phyloP scores from a whole-genome alignment of 2,113 vertebrate genomes.

The Hemichromis elongatus region DNA sequence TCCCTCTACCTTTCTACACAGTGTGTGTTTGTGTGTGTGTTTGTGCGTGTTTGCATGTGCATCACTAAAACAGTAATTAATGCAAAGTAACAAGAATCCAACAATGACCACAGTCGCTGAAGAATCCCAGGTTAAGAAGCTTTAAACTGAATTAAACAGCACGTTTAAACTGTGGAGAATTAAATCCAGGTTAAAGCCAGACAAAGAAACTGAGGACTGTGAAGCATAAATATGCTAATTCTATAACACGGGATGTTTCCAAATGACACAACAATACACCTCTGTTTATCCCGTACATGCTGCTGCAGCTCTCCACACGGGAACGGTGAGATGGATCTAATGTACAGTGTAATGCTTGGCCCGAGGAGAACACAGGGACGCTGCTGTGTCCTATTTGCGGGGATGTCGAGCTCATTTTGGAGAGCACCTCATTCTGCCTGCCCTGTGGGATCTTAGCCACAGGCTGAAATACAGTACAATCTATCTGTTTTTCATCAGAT shows the following conservation, averaged over 20 bases:
- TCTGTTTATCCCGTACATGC: background rate
- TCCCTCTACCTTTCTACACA: background rate
- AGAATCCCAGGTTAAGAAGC: background rate
- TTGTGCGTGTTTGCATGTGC: background rate
- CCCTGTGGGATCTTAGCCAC: slow-evolving; percentile 45
- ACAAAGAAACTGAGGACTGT: background rate
- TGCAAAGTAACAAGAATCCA: background rate
- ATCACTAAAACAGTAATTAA: background rate
- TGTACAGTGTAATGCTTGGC: slow-evolving; percentile 34
- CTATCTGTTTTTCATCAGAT: slow-evolving; percentile 20
- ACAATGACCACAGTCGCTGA: background rate
- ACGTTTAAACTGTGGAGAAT: background rate
- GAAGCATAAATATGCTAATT: background rate
- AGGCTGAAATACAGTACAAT: slow-evolving; percentile 14
- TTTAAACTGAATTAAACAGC: background rate
- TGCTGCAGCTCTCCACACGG: background rate
- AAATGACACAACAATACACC: background rate
- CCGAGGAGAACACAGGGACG: slow-evolving; percentile 6
- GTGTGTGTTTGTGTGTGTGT: background rate
- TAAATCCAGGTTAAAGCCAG: background rate
- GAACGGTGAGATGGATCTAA: background rate
- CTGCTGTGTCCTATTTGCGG: slow-evolving; percentile 27
- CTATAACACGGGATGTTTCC: background rate
- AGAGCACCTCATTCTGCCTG: slow-evolving; percentile 19
- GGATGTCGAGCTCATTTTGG: slow-evolving; percentile 25